Evolutionary conservation across 2,888 invertebrate genomes (phyloP).

Genomic region (Seira sanloemensis): DNA sequence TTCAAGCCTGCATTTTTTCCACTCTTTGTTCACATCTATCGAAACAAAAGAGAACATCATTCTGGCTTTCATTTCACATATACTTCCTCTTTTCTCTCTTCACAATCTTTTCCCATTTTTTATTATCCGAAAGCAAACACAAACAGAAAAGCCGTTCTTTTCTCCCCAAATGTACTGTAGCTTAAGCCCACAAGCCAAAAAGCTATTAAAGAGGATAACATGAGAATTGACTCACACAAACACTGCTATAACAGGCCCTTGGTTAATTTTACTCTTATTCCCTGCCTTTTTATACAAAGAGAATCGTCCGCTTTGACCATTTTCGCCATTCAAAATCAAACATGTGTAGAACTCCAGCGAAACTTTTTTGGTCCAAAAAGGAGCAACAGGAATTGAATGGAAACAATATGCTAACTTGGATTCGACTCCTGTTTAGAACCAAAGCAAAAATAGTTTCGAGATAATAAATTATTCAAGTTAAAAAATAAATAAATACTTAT

Average conservation of each 20-base stretch:
- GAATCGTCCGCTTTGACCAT: not conserved
- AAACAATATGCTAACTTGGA: too few species aligned
- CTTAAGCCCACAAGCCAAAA: slow-evolving; percentile 9
- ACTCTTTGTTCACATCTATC: too few species aligned
- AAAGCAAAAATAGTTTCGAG: too few species aligned
- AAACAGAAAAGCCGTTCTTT: not conserved
- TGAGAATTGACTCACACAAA: slow-evolving; percentile 20
- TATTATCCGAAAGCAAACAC: not conserved
- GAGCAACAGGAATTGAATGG: slow-evolving; percentile 34
- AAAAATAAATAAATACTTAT: too few species aligned
- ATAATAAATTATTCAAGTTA: too few species aligned
- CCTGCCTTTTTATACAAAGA: not conserved
- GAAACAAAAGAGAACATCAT: too few species aligned
- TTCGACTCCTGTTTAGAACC: too few species aligned
- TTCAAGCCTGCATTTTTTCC: too few species aligned
- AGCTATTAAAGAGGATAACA: slow-evolving; percentile 44
- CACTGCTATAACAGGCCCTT: not conserved
- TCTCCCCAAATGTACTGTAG: too few species aligned
- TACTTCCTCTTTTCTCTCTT: too few species aligned
- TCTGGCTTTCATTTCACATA: too few species aligned
- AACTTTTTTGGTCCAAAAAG: slow-evolving; percentile 2
- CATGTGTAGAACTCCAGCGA: too few species aligned
- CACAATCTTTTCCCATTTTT: not conserved
- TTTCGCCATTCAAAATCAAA: not conserved
- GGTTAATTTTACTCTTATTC: slow-evolving; percentile 4